Evolutionary conservation across 2,113 vertebrate genomes (phyloP).

Genomic region (Neolamprologus variostigma): DNA sequence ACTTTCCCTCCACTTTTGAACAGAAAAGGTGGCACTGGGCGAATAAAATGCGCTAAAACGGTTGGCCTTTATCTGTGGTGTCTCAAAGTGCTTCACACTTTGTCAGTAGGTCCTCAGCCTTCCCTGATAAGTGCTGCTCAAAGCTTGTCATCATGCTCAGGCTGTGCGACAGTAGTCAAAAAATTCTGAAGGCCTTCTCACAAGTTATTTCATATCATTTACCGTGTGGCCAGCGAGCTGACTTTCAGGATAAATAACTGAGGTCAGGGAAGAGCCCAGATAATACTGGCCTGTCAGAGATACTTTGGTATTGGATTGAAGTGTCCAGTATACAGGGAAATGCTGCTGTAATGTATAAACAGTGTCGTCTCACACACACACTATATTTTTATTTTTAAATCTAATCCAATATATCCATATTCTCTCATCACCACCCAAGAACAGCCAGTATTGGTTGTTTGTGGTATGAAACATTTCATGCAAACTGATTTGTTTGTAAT

Average conservation of each 20-base stretch:
- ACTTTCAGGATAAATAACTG: neutral
- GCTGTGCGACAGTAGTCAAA: neutral
- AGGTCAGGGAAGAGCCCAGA: neutral
- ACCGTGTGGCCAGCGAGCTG: neutral
- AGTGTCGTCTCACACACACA: neutral
- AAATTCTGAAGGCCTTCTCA: neutral
- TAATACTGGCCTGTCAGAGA: neutral
- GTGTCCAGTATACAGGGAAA: neutral
- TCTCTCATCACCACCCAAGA: neutral
- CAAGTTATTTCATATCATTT: neutral
- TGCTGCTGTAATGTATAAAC: neutral
- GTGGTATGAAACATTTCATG: neutral
- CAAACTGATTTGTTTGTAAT: neutral
- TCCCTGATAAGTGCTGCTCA: neutral
- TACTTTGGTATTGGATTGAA: neutral
- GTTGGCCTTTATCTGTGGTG: neutral
- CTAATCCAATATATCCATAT: neutral
- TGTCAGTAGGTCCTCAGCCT: neutral
- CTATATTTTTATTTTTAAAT: neutral
- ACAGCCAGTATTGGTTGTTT: neutral
- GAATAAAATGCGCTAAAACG: neutral
- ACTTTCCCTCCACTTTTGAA: neutral
- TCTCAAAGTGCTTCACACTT: conserved; percentile 1
- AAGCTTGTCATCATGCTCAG: conserved; percentile 5
- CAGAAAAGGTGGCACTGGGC: too few relatives aligned